A percentile compares a stretch with the other conserved stretches of the same genome.
Conservation (phyloP, 2,113 vertebrate species). For the Alexandromys fortis region DNA sequence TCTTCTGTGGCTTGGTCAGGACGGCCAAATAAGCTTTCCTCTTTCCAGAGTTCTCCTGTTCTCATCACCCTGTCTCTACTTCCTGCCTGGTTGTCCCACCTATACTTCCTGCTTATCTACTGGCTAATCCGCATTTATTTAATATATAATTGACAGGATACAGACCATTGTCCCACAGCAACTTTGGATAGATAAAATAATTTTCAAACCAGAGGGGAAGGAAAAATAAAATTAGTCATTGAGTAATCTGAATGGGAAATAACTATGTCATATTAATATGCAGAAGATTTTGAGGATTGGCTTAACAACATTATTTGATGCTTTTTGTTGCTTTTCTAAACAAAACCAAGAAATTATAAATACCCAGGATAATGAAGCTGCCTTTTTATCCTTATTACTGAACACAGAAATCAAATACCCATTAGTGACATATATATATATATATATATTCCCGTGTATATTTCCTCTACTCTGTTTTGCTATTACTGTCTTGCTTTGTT, state of each 20-base stretch:
- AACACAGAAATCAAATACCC: neutral
- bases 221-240: neutral
- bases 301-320: neutral
- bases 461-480: neutral
- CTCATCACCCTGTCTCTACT: too few species aligned
- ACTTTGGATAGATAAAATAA: neutral
- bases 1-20: too few species aligned
- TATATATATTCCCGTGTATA: neutral
- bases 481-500: neutral
- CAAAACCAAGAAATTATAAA: neutral
- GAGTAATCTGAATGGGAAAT: neutral
- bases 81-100: too few species aligned
- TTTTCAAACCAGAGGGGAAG: neutral
- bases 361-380: neutral
- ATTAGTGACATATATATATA: neutral
- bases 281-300: neutral
- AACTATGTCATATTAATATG: neutral
- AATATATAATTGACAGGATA: too few species aligned
- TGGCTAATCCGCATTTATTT: too few species aligned
- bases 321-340: neutral
- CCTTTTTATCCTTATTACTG: slow-evolving; percentile 30
- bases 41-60: too few species aligned
- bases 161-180: too few species aligned
- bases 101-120: too few species aligned
- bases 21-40: too few species aligned